These are phyloP conservation scores for Drosophila lutescens DNA, from an alignment of 2,888 invertebrate genomes.

Conservation along the genomic window DNA sequence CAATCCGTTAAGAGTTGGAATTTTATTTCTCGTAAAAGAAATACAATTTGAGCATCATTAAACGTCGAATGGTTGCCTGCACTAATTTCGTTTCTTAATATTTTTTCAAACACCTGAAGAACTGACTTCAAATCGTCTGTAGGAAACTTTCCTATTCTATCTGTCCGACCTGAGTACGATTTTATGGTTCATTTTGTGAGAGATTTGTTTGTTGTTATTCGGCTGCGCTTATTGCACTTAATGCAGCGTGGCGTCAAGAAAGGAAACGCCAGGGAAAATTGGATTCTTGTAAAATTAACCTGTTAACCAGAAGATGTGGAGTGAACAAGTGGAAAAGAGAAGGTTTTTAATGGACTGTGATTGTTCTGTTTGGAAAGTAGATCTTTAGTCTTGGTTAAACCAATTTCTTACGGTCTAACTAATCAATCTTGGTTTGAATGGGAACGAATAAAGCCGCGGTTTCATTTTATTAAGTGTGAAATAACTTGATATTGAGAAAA, in stretches of 20 bases:
- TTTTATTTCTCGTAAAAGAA: constrained; percentile 51
- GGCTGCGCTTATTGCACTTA: constrained; percentile 34
- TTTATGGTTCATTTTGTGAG: constrained; percentile 56
- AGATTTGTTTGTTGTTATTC: constrained; percentile 45
- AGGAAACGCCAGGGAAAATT: constrained; percentile 30
- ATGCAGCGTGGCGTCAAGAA: constrained; percentile 38
- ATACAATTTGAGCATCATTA: constrained; percentile 73
- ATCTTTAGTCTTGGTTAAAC: constrained; percentile 1
- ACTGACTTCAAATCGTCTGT: constrained; percentile 24
- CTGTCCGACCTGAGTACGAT: constrained; percentile 45
- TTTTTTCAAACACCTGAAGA: constrained; percentile 67
- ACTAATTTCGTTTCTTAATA: constrained; percentile 70
- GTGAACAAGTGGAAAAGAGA: constrained; percentile 33
- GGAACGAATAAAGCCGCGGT: background rate
- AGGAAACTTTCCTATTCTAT: constrained; percentile 6
- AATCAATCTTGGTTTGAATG: constrained; percentile 28
- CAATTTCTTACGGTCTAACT: constrained; percentile 30
- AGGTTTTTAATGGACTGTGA: constrained; percentile 12
- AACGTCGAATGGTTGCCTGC: constrained; percentile 58
- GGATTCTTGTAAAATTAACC: constrained; percentile 42
- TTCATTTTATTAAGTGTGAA: constrained; percentile 8
- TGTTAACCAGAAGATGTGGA: constrained; percentile 25
- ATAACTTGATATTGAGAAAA: background rate
- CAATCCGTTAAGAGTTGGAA: constrained; percentile 40
- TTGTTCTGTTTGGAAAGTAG: constrained; percentile 26